Percentiles rank a stretch among this genome's conserved stretches.
These are phyloP conservation scores for Melinopterus prodromus DNA, from an alignment of 2,888 invertebrate species.

Conservation along the genomic window DNA sequence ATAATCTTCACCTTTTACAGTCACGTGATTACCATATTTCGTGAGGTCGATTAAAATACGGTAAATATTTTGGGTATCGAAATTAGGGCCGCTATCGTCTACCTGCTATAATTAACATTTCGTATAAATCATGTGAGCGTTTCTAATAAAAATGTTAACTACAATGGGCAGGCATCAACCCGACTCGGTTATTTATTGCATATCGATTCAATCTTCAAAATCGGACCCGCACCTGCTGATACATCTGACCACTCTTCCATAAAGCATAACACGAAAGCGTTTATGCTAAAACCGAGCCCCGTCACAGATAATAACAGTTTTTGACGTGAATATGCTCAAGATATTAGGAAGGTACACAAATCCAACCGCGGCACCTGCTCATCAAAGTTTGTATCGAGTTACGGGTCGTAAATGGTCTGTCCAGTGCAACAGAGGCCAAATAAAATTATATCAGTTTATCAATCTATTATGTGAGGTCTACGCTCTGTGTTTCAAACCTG, in stretches of 20 bases:
- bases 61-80: slow-evolving; percentile 4
- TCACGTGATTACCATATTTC: not conserved
- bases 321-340: not conserved
- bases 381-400: not conserved
- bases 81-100: not conserved
- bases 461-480: no score
- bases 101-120: slow-evolving; percentile 4
- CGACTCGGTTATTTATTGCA: slow-evolving; percentile 16
- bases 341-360: not conserved
- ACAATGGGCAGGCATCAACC: not conserved
- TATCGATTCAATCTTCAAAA: slow-evolving; percentile 22
- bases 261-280: not conserved
- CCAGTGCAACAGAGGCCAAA: no score
- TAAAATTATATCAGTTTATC: no score
- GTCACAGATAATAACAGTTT: slow-evolving; percentile 4
- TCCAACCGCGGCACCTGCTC: not conserved
- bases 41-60: not conserved
- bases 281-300: not conserved
- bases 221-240: slow-evolving; percentile 10
- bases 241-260: not conserved
- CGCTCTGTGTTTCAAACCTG: no score
- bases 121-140: not conserved
- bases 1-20: not conserved
- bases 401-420: not conserved
- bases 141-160: slow-evolving; percentile 4